These are phyloP conservation scores for Zaprionus capensis DNA, from an alignment of 1,140 invertebrate species.

Conservation along the genomic window DNA sequence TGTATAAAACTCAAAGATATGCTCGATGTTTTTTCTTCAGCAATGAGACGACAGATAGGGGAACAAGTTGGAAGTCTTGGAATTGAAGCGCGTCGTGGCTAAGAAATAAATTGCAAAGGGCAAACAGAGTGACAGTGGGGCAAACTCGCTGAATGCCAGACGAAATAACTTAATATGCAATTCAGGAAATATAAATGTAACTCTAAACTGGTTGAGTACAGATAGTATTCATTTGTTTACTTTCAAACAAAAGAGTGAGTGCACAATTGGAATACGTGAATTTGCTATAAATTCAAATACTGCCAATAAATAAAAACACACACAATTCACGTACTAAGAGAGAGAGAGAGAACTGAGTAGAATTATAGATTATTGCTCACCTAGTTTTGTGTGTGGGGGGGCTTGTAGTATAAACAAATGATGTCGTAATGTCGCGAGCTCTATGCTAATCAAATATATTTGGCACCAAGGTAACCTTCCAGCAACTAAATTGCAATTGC, in stretches of 20 bases:
- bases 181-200: background rate
- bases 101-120: slow-evolving; percentile 64
- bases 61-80: slow-evolving; percentile 25
- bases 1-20: slow-evolving; percentile 74
- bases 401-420: slow-evolving; percentile 22
- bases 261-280: slow-evolving; percentile 26
- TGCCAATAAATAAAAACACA: slow-evolving; percentile 8
- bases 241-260: background rate
- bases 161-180: background rate
- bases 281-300: slow-evolving; percentile 19
- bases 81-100: slow-evolving; percentile 74
- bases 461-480: slow-evolving; percentile 40
- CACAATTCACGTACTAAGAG: slow-evolving; percentile 22
- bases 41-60: slow-evolving; percentile 31
- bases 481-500: slow-evolving; percentile 39
- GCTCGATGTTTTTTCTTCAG: slow-evolving; percentile 41
- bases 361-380: slow-evolving; percentile 14
- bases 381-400: slow-evolving; percentile 11
- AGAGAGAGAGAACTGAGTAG: background rate
- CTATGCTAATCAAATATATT: slow-evolving; percentile 37
- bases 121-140: slow-evolving; percentile 50
- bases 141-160: slow-evolving; percentile 6
- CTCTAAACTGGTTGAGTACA: background rate
- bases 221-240: background rate
- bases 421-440: slow-evolving; percentile 34